These are phyloP conservation scores for Rana temporaria DNA, from an alignment of 2,113 vertebrate species.

Conservation along the genomic window DNA sequence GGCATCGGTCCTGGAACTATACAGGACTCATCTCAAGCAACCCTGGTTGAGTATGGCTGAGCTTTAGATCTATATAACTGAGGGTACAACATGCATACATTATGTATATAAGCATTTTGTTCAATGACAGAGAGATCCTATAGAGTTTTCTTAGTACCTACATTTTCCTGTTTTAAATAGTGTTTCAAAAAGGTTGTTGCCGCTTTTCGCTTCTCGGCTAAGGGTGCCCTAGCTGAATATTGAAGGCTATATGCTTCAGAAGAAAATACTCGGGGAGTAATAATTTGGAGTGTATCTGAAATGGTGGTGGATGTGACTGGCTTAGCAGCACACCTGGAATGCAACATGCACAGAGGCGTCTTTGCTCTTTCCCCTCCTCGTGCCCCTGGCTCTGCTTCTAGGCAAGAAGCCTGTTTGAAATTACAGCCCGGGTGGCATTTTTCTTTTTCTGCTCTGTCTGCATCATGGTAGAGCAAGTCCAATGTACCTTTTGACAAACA, in stretches of 20 bases:
- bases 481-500: not conserved
- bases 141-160: too few relatives aligned
- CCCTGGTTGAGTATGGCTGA: too few relatives aligned
- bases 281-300: not conserved
- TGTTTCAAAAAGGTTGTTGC: too few relatives aligned
- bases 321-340: constrained; percentile 59
- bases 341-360: constrained; percentile 55
- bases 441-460: constrained; percentile 23
- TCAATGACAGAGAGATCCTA: too few relatives aligned
- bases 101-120: too few relatives aligned
- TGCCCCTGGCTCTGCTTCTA: constrained; percentile 59
- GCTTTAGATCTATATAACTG: too few relatives aligned
- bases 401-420: constrained; percentile 38
- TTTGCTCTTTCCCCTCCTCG: constrained; percentile 22
- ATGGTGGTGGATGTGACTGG: constrained; percentile 1
- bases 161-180: too few relatives aligned
- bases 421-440: constrained; percentile 35
- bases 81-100: too few relatives aligned
- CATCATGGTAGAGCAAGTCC: not conserved
- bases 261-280: constrained; percentile 4
- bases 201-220: too few relatives aligned
- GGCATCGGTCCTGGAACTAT: too few relatives aligned
- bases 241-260: constrained; percentile 8
- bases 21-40: too few relatives aligned
- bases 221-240: not conserved